phyloP scores from a whole-genome alignment of 2,888 invertebrate genomes.

The Cheilosia urbana region DNA sequence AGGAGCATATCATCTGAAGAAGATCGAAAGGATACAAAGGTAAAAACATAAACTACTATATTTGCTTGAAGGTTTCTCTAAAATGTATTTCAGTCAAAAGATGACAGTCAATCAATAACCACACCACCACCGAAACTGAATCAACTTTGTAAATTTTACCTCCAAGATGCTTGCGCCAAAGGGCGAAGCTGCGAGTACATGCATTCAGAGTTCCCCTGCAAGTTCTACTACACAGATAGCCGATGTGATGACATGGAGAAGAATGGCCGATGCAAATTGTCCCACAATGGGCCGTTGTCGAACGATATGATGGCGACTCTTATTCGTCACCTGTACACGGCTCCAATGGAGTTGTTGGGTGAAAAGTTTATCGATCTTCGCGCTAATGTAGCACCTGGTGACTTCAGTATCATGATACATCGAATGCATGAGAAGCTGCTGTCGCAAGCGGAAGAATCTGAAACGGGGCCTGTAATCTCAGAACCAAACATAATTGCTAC shows the following conservation, averaged over 20 bases:
- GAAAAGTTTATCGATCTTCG: conserved; percentile 41
- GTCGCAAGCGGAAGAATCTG: background rate
- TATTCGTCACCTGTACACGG: conserved; percentile 47
- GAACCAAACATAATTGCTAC: conserved; percentile 5
- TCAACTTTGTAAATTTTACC: conserved; percentile 66
- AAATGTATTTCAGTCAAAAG: conserved; percentile 12
- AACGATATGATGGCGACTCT: conserved; percentile 38
- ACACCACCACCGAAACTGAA: conserved; percentile 32
- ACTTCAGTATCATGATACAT: conserved; percentile 37
- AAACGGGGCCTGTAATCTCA: background rate
- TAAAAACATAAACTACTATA: background rate
- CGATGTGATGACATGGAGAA: conserved; percentile 39
- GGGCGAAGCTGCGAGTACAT: conserved; percentile 54
- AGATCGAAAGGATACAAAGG: conserved; percentile 26
- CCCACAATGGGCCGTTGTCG: conserved; percentile 52
- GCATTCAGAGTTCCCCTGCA: conserved; percentile 70
- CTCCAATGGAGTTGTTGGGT: conserved; percentile 54
- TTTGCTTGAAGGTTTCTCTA: background rate
- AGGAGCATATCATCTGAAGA: conserved; percentile 24
- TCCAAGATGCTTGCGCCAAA: conserved; percentile 49
- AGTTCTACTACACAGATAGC: conserved; percentile 62
- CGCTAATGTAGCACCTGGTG: conserved; percentile 7
- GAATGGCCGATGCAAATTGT: conserved; percentile 38
- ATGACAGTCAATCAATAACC: conserved; percentile 4
- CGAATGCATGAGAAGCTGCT: conserved; percentile 31